These are phyloP conservation scores for Lerema accius DNA, from an alignment of 1,140 invertebrate genomes.

Conservation along the genomic window DNA sequence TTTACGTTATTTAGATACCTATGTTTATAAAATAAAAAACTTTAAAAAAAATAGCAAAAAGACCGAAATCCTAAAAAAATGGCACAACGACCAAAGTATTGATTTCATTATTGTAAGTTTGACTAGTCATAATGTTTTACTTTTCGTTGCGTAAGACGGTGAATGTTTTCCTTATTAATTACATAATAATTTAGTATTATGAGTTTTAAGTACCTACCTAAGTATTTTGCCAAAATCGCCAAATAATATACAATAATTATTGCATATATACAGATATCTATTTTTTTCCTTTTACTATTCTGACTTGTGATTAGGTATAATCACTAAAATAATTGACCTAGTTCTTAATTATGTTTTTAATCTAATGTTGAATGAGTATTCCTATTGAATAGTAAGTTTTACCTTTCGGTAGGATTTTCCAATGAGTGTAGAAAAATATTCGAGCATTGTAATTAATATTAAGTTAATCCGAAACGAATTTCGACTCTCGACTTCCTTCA, in stretches of 20 bases:
- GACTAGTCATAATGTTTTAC: slow-evolving; percentile 63
- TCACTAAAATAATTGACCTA: slow-evolving; percentile 17
- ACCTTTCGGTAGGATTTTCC: slow-evolving; percentile 30
- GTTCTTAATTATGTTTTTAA: slow-evolving; percentile 8
- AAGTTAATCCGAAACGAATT: slow-evolving; percentile 62
- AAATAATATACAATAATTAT: slow-evolving; percentile 17
- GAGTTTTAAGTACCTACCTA: slow-evolving; percentile 4
- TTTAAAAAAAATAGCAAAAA: slow-evolving; percentile 73
- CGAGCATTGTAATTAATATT: slow-evolving; percentile 65
- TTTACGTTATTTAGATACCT: slow-evolving; percentile 30
- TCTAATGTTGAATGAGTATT: slow-evolving; percentile 20
- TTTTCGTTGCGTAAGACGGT: slow-evolving; percentile 30
- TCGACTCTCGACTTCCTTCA: slow-evolving; percentile 68
- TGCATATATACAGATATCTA: slow-evolving; percentile 1
- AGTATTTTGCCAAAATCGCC: slow-evolving; percentile 25
- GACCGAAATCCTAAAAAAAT: slow-evolving; percentile 74
- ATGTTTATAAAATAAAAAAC: slow-evolving; percentile 52
- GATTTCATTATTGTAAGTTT: slow-evolving; percentile 67
- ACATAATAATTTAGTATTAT: slow-evolving; percentile 12
- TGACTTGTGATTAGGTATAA: slow-evolving; percentile 25
- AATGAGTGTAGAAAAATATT: slow-evolving; percentile 49
- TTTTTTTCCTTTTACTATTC: slow-evolving; percentile 14
- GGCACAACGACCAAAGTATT: slow-evolving; percentile 80
- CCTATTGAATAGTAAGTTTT: slow-evolving; percentile 31
- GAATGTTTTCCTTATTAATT: slow-evolving; percentile 32